Evolutionary conservation across 2,888 invertebrate species (phyloP).

Genomic region (Drosophila trichaetosa): DNA sequence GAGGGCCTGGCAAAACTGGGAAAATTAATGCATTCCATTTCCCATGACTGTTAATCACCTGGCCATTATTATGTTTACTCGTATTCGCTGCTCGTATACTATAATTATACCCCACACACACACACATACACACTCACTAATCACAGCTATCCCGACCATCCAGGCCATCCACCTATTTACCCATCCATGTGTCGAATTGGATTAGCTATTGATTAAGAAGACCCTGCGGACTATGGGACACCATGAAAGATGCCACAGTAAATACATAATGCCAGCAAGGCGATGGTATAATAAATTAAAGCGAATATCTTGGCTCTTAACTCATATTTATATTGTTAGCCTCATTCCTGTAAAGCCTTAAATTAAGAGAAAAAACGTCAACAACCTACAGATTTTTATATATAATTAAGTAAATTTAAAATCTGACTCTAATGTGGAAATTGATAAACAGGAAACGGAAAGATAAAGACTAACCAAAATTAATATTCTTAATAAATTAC

Average conservation of each 20-base stretch:
- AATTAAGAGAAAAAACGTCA: background rate
- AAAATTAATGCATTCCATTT: constrained; percentile 75
- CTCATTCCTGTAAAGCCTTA: background rate
- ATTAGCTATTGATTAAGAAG: constrained; percentile 61
- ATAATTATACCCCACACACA: constrained; percentile 69
- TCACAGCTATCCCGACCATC: constrained; percentile 4
- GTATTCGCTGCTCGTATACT: constrained; percentile 36
- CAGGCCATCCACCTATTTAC: constrained; percentile 38
- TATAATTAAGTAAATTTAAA: background rate
- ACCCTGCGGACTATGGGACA: constrained; percentile 2
- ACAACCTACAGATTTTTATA: background rate
- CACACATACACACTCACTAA: constrained; percentile 43
- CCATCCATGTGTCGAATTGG: constrained; percentile 68
- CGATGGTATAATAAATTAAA: background rate
- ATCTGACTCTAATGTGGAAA: background rate
- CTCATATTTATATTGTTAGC: background rate
- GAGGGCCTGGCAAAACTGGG: constrained; percentile 66
- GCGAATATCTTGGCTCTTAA: background rate
- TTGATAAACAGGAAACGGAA: background rate
- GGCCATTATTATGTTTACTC: constrained; percentile 76
- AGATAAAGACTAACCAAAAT: background rate
- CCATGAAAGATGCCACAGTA: background rate
- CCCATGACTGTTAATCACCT: constrained; percentile 78
- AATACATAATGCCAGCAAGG: constrained; percentile 7
- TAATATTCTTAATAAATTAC: background rate